Percentiles rank a stretch among this genome's conserved stretches.
Conservation (phyloP, 2,888 invertebrate species). For the Plagiodera versicolora region DNA sequence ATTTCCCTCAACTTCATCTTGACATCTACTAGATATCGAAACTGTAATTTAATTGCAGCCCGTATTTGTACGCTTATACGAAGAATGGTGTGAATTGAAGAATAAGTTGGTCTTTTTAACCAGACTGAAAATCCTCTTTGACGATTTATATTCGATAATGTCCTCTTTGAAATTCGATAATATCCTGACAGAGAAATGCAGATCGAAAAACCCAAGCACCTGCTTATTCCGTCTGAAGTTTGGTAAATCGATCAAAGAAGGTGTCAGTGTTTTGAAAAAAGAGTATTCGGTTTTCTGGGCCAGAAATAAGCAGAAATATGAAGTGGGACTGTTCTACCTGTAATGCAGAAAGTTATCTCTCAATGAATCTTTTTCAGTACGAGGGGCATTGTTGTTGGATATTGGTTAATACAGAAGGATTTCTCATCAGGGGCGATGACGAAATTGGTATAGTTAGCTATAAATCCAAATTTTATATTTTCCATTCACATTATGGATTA, state of each 20-base stretch:
- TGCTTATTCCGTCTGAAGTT: not conserved
- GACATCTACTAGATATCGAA: no score
- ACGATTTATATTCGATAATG: constrained; percentile 49
- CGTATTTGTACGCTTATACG: constrained; percentile 72
- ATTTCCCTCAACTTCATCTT: no score
- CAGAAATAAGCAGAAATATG: constrained; percentile 46
- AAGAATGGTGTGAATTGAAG: constrained; percentile 76
- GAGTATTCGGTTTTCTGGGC: constrained; percentile 9
- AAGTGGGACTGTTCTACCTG: not conserved
- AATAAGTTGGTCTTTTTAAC: constrained; percentile 62
- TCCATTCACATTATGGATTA: constrained; percentile 61
- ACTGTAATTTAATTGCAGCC: no score
- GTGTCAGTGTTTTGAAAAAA: not conserved
- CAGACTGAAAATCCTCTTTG: constrained; percentile 61
- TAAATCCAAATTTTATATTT: constrained; percentile 65
- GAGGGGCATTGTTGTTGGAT: constrained; percentile 72
- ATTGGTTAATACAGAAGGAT: constrained; percentile 64
- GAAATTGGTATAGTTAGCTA: constrained; percentile 67
- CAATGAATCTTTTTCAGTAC: constrained; percentile 52
- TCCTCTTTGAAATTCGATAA: constrained; percentile 16
- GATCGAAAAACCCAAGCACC: not conserved
- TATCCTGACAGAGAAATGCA: constrained; percentile 22
- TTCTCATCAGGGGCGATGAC: constrained; percentile 70
- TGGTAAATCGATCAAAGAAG: not conserved
- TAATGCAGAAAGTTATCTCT: not conserved